Evolutionary conservation across 2,113 vertebrate genomes (phyloP).

Genomic region (Aegotheles bennettii): DNA sequence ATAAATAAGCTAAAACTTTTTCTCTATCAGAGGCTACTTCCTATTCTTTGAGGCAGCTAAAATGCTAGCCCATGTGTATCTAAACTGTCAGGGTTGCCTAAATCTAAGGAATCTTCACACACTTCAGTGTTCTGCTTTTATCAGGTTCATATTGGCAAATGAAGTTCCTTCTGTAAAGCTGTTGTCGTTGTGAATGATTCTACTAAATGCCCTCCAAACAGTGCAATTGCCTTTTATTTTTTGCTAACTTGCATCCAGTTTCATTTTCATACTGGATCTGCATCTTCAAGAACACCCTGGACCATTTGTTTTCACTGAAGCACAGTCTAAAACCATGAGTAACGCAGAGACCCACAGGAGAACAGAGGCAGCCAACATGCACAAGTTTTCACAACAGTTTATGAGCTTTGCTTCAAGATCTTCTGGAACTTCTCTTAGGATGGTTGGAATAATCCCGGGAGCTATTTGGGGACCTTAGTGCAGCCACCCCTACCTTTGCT

Average conservation of each 20-base stretch:
- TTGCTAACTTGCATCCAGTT: background rate
- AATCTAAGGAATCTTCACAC: background rate
- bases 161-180: background rate
- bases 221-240: background rate
- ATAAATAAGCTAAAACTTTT: background rate
- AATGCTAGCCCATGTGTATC: background rate
- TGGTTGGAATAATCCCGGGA: background rate
- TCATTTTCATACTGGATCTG: background rate
- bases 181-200: background rate
- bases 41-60: background rate
- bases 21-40: background rate
- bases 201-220: background rate
- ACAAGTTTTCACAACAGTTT: background rate
- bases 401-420: background rate
- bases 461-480: background rate
- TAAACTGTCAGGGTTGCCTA: background rate
- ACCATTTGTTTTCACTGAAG: background rate
- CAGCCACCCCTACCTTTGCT: background rate
- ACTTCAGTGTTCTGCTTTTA: background rate
- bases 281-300: background rate
- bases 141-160: background rate
- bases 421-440: background rate
- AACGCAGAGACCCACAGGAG: background rate
- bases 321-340: background rate
- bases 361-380: background rate